Conservation (phyloP, 1,140 invertebrate species). For the Calosoma granatense region DNA sequence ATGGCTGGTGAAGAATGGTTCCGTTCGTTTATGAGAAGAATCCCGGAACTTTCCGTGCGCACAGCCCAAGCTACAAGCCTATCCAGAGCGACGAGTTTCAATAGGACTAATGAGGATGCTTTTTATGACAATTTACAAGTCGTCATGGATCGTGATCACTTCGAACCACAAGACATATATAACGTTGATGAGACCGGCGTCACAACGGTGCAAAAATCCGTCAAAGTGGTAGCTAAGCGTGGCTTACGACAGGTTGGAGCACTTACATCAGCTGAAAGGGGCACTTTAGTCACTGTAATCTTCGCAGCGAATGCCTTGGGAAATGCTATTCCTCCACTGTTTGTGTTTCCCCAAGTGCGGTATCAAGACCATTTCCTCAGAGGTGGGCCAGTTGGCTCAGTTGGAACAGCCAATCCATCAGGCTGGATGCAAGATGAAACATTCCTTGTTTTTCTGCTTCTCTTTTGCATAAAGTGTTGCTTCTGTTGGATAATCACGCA, state of each 20-base stretch:
- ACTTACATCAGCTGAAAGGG: constrained; percentile 36
- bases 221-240: constrained; percentile 28
- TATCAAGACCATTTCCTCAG: constrained; percentile 33
- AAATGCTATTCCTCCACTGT: constrained; percentile 32
- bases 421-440: constrained; percentile 34
- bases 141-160: constrained; percentile 27
- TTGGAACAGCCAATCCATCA: constrained; percentile 29
- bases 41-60: constrained; percentile 33
- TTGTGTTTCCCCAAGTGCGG: constrained; percentile 33
- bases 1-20: constrained; percentile 38
- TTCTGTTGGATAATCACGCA: constrained; percentile 33
- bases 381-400: constrained; percentile 32
- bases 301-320: constrained; percentile 31
- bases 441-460: constrained; percentile 29
- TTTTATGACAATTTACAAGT: constrained; percentile 29
- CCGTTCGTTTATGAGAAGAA: constrained; percentile 33
- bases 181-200: constrained; percentile 38
- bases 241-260: constrained; percentile 36
- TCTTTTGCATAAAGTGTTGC: constrained; percentile 27
- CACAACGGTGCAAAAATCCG: constrained; percentile 36
- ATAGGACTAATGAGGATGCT: constrained; percentile 32
- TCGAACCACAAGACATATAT: constrained; percentile 30
- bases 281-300: constrained; percentile 34
- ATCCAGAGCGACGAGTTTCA: constrained; percentile 38
- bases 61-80: constrained; percentile 35